Percentiles rank a stretch among this genome's conserved stretches.
These are phyloP conservation scores for Rhagonycha fulva DNA, from an alignment of 2,888 invertebrate genomes.

Conservation along the genomic window DNA sequence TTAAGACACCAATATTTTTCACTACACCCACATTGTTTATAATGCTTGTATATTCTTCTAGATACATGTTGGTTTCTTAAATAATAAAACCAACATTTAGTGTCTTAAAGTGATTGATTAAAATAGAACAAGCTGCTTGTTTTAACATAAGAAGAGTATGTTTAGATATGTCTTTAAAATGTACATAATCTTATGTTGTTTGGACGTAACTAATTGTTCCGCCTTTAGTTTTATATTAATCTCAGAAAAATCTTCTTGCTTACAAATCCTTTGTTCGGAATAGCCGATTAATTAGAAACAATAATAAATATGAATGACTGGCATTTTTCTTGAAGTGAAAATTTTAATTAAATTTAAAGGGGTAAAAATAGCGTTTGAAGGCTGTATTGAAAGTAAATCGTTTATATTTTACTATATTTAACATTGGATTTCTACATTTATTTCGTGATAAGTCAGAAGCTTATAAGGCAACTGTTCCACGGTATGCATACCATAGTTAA, in stretches of 20 bases:
- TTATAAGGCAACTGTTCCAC: neutral
- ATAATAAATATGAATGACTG: neutral
- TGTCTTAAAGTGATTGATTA: neutral
- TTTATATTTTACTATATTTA: neutral
- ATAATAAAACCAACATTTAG: neutral
- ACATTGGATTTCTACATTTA: neutral
- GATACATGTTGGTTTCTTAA: neutral
- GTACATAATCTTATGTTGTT: neutral
- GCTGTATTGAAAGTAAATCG: neutral
- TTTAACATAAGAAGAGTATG: neutral
- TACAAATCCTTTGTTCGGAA: neutral
- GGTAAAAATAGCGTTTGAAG: neutral
- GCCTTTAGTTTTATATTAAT: neutral
- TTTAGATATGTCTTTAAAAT: neutral
- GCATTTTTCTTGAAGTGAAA: neutral
- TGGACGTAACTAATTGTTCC: neutral
- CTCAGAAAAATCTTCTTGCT: neutral
- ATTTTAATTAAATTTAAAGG: neutral
- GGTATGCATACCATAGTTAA: neutral
- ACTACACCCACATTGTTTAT: neutral
- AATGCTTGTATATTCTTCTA: neutral
- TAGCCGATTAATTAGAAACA: neutral
- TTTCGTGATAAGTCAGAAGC: neutral
- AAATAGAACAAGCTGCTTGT: neutral
- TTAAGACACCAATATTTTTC: neutral